Percentiles rank a stretch among this genome's conserved stretches.
Conservation (phyloP, 2,113 vertebrate genomes). For the Nothocercus nigrocapillus region DNA sequence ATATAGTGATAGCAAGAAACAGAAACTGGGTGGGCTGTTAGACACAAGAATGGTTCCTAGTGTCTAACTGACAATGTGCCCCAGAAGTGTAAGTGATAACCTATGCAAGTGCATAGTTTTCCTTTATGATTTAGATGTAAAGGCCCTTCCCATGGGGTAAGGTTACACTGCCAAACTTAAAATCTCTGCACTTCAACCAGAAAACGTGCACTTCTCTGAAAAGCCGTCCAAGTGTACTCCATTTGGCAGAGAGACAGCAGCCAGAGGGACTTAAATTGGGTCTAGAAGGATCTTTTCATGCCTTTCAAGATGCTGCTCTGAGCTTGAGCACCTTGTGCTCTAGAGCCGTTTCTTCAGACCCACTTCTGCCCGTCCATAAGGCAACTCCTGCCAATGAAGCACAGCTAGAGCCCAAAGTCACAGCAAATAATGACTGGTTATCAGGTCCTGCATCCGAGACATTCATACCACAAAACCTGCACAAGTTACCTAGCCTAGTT, state of each 20-base stretch:
- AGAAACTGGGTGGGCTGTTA: slow-evolving; percentile 38
- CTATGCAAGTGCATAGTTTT: slow-evolving; percentile 12
- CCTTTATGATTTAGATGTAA: neutral
- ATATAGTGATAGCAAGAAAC: slow-evolving; percentile 27
- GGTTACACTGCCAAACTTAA: neutral
- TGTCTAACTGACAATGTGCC: neutral
- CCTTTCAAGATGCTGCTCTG: neutral
- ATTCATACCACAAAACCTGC: neutral
- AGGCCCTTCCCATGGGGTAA: neutral
- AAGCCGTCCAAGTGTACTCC: slow-evolving; percentile 41
- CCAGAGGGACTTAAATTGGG: slow-evolving; percentile 1
- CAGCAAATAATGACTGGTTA: slow-evolving; percentile 5
- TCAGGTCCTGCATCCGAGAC: neutral
- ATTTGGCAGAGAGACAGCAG: slow-evolving; percentile 28
- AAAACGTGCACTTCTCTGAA: slow-evolving; percentile 56
- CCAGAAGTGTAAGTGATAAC: neutral
- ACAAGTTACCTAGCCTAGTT: neutral
- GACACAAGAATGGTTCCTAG: slow-evolving; percentile 53
- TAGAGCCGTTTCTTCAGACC: neutral
- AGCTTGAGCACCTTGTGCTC: neutral
- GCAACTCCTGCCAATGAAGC: slow-evolving; percentile 32
- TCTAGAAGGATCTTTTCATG: neutral
- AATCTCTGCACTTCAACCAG: neutral
- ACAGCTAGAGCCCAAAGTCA: slow-evolving; percentile 46
- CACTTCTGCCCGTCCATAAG: slow-evolving; percentile 38